Evolutionary conservation across 2,113 vertebrate species (phyloP), one percentile per base, ranked within the genome.

Genomic region (Alces alces): DNA sequence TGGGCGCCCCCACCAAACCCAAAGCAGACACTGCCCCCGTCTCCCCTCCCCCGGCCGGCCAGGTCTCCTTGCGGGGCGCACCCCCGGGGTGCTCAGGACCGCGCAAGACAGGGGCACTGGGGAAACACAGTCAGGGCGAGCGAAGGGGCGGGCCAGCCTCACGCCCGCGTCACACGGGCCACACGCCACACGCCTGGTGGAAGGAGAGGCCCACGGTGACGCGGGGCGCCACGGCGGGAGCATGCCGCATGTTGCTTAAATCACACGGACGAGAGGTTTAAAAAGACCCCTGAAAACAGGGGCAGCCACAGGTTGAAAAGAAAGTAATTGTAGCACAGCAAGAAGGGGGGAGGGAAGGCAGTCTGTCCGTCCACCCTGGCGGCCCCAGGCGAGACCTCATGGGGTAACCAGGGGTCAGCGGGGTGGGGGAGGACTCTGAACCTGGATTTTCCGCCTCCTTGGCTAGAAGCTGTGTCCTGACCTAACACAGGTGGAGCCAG

Each of bases 391-490:
- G 0, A 76, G 79, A 25, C 79, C 50, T 54, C 33, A n/a, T 2
- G 50, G 12, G 19, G 50, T 83, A 33, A 55, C 33, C 12, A 54
- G 33, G 11, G 43, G 27, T 28, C 80, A 55, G 12, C 33, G 0
- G 19, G 80, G 12, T 4, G 6, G 33, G 80, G 80, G 80, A 23
- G 50, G 50, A 36, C 33, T 83, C 12, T 54, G 12, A 83, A 25
- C 6, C 0, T 83, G 52, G 52, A 54, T 36, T 9, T 36, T n/a
- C 33, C 0, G 1, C 4, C 52, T 3, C 50, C n/a, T 39, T 1
- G 13, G 50, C 50, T 33, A 8, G 50, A 13, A 33, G 52, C 15
- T 36, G 30, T 5, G n/a, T 55, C 14, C 6, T 55, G n/a, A 39
- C n/a, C 13, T 15, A 27, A 9, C 11, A 23, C 21, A 39, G 80